Evolutionary conservation across 2,797 vertebrate genomes (phyloP).

Genomic region (Gobionotothen gibberifrons): DNA sequence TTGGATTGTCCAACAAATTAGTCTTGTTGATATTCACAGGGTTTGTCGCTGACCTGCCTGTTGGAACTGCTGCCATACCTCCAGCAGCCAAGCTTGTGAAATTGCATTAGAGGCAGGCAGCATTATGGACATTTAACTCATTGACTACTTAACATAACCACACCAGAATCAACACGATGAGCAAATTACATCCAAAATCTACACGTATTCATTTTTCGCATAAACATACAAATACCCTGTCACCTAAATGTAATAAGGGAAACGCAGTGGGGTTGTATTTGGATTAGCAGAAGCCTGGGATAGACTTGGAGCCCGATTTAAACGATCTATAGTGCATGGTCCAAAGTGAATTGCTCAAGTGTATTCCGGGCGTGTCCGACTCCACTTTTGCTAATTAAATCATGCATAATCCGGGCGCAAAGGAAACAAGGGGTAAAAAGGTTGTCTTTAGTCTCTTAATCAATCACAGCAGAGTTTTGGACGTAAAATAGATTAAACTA

Average conservation of each 20-base stretch:
- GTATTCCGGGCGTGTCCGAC: background rate
- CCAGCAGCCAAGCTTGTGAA: constrained; percentile 26
- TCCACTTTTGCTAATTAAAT: background rate
- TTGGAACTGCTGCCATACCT: constrained; percentile 17
- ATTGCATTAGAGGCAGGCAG: constrained; percentile 17
- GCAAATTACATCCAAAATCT: constrained; percentile 6
- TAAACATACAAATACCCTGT: background rate
- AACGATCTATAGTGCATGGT: background rate
- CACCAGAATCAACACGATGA: constrained; percentile 4
- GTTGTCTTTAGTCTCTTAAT: background rate
- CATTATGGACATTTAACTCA: constrained; percentile 39
- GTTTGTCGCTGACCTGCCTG: constrained; percentile 26
- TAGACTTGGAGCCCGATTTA: background rate
- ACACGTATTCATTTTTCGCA: constrained; percentile 8
- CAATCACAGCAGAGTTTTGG: background rate
- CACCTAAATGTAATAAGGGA: constrained; percentile 9
- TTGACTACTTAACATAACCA: constrained; percentile 32
- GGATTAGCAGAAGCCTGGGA: background rate
- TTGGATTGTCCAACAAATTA: background rate
- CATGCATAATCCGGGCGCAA: background rate
- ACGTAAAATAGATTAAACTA: too few relatives aligned
- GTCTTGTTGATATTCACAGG: constrained; percentile 17
- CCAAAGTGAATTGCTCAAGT: background rate
- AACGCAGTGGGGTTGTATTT: constrained; percentile 1
- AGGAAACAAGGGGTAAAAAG: background rate